Base-by-base conservation (phyloP, 2,888 invertebrate genomes). In the Conomelus anceps region DNA sequence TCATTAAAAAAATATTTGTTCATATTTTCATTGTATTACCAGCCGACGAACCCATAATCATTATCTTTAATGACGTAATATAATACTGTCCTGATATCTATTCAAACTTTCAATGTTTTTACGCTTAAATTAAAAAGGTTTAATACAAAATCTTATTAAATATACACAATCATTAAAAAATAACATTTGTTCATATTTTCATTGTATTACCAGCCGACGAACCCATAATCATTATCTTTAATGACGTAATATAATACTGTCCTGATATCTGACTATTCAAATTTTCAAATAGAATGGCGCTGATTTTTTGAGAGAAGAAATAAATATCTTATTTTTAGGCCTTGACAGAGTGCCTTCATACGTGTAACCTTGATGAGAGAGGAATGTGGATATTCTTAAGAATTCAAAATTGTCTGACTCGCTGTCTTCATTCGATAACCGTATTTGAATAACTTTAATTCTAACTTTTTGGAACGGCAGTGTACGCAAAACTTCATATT, bases 381-480 rank as follows among this genome's bases (percentile, higher is more conserved):
- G 84, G 34, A 89, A 85, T 3, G 84, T 87, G 84, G 85, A 87
- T 26, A 89, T 84, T 13, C 87, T 29, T 0, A 89, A 87, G 1
- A 89, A 85, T 26, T 87, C 87, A 84, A 84, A 63, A 86, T 87
- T 89, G 17, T 87, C 89, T 22, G 87, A 89, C 24, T 87, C 87
- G 6, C 29, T 34, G n/a, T 86, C 87, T 22, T 89, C 89, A 22
- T 87, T 84, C 22, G 87, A 29, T 29, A 84, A 87, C 63, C 90
- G 34, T 23, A 94, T 93, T n/a, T 93, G 93, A 85, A 94, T 93
- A 23, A 94, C 92, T 90, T 93, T 93, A 84, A 94, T 94, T 90
- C 93, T 92, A 4, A 94, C 93, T 90, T 93, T 92, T 63, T 94
- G 93, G 91, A 94, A 95, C 9, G 96, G 96, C 92, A 96, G 93